Evolutionary conservation across 37 sponge, comb jelly and placozoan genomes (phyloP).

Genomic region (Eunapius fragilis): DNA sequence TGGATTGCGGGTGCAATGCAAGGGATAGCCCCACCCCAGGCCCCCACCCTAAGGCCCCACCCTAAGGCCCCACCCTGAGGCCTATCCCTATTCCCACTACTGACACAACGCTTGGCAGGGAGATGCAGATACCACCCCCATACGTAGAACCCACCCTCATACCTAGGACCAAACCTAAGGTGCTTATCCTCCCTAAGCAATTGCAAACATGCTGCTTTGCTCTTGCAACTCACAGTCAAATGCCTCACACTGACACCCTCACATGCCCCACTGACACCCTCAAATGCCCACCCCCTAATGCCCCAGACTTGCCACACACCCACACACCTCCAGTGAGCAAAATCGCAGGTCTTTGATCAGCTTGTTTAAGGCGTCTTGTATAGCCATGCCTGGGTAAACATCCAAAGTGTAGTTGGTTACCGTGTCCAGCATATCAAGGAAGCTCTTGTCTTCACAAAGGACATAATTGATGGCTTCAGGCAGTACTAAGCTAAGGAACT

Average conservation of each 20-base stretch:
- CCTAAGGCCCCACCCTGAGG: too few species aligned
- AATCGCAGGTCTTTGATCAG: constrained; percentile 47
- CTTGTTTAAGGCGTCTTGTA: constrained; percentile 34
- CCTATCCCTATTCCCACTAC: too few species aligned
- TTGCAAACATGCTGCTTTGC: too few species aligned
- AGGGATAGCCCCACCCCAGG: too few species aligned
- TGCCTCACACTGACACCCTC: neutral
- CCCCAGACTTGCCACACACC: neutral
- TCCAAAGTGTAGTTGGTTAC: constrained; percentile 46
- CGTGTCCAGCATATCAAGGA: constrained; percentile 61
- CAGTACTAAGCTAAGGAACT: constrained; percentile 46
- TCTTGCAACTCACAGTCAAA: too few species aligned
- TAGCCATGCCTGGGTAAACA: constrained; percentile 40
- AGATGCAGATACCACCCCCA: too few species aligned
- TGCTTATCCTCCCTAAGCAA: too few species aligned
- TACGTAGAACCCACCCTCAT: too few species aligned
- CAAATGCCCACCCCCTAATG: constrained; percentile 37
- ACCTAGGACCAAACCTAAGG: too few species aligned
- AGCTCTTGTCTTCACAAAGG: constrained; percentile 63
- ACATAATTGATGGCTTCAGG: constrained; percentile 62
- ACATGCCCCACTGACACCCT: constrained; percentile 15
- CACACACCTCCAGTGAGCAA: constrained; percentile 39
- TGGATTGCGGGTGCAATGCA: too few species aligned
- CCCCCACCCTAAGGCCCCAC: too few species aligned
- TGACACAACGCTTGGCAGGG: too few species aligned